phyloP scores from a whole-genome alignment of 1,140 invertebrate genomes.

The Teleopsis dalmanni region DNA sequence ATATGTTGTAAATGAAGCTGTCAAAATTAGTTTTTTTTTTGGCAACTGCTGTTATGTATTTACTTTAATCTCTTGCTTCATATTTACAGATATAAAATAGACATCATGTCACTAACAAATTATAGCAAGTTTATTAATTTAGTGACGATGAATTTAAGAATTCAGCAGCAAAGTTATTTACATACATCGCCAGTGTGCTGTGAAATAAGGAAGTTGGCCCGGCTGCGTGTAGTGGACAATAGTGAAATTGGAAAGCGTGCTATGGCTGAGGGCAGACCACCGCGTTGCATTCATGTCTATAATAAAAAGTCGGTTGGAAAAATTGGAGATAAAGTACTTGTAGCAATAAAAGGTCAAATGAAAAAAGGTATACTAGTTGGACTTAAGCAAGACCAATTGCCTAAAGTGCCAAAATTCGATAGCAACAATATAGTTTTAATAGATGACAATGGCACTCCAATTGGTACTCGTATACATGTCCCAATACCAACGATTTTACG shows the following conservation, averaged over 20 bases:
- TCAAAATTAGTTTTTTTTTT: too few relatives aligned
- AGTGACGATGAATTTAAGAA: too few relatives aligned
- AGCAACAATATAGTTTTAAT: slow-evolving; percentile 95
- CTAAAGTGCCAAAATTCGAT: slow-evolving; percentile 87
- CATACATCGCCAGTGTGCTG: slow-evolving; percentile 52
- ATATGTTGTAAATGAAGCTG: too few relatives aligned
- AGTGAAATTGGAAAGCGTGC: slow-evolving; percentile 89
- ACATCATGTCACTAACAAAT: too few relatives aligned
- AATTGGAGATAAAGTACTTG: slow-evolving; percentile 78
- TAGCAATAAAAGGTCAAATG: slow-evolving; percentile 96
- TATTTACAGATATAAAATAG: too few relatives aligned
- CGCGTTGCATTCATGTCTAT: slow-evolving; percentile 81
- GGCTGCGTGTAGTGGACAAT: slow-evolving; percentile 91
- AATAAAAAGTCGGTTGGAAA: slow-evolving; percentile 60
- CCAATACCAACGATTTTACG: slow-evolving; percentile 90
- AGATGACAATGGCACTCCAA: slow-evolving; percentile 85
- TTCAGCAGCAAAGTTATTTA: slow-evolving; percentile 31
- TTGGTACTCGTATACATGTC: slow-evolving; percentile 89
- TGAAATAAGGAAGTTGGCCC: slow-evolving; percentile 63
- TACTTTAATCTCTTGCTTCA: too few relatives aligned
- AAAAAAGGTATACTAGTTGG: slow-evolving; percentile 94
- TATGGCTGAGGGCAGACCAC: slow-evolving; percentile 87
- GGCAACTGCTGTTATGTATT: too few relatives aligned
- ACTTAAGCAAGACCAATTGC: slow-evolving; percentile 72
- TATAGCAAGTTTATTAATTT: too few relatives aligned